Evolutionary conservation across 2,888 invertebrate genomes (phyloP).

Genomic region (Arge pagana): DNA sequence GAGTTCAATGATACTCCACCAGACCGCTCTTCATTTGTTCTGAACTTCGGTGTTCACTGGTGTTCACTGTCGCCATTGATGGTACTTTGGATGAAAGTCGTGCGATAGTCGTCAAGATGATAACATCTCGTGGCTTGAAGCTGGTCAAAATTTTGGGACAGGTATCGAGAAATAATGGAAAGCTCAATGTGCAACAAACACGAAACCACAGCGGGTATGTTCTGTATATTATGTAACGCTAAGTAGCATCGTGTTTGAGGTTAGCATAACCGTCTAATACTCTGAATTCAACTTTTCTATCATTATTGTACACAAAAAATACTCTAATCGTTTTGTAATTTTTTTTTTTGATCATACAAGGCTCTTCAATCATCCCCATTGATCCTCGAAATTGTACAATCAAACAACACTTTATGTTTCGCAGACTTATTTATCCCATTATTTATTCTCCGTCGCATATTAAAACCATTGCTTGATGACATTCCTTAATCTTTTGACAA

Average conservation of each 20-base stretch:
- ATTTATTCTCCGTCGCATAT: too few species aligned
- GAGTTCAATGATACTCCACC: too few species aligned
- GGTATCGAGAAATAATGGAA: conserved; percentile 4
- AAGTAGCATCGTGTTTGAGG: neutral
- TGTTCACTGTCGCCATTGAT: too few species aligned
- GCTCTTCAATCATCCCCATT: neutral
- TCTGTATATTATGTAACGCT: conserved; percentile 29
- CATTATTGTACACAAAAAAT: neutral
- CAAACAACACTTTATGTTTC: neutral
- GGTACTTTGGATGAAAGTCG: neutral
- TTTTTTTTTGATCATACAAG: neutral
- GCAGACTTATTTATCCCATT: neutral
- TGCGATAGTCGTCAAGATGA: conserved; percentile 22
- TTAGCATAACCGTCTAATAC: conserved; percentile 4
- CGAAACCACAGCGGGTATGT: conserved; percentile 31
- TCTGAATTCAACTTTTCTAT: too few species aligned
- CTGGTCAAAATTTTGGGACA: conserved; percentile 22
- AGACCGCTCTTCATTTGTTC: too few species aligned
- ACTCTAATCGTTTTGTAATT: neutral
- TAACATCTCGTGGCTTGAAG: conserved; percentile 30
- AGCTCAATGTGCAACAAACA: conserved; percentile 23
- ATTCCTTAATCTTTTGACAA: too few species aligned
- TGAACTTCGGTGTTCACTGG: too few species aligned
- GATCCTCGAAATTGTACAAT: neutral
- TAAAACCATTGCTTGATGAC: too few species aligned